Conservation (phyloP, 2,797 vertebrate species). For the Liasis olivaceus region DNA sequence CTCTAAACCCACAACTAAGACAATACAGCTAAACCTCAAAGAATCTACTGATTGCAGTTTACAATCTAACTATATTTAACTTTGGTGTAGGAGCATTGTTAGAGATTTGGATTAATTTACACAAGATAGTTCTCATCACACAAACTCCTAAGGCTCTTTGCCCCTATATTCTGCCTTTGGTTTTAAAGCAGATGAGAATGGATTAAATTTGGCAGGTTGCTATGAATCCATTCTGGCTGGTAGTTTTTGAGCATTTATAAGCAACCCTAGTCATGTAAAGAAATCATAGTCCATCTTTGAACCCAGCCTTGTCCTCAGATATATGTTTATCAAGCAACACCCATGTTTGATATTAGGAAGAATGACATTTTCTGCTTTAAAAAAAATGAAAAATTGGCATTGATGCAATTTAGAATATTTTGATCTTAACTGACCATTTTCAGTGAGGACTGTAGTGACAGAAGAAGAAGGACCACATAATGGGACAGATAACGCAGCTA, state of each 20-base stretch:
- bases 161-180: neutral
- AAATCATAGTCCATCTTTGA: neutral
- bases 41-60: neutral
- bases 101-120: neutral
- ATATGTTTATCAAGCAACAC: neutral
- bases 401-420: neutral
- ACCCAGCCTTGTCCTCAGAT: neutral
- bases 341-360: neutral
- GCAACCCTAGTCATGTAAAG: neutral
- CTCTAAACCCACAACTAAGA: neutral
- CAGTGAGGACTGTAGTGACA: neutral
- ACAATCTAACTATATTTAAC: neutral
- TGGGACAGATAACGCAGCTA: neutral
- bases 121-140: neutral
- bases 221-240: neutral
- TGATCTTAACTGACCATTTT: neutral
- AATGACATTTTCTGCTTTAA: neutral
- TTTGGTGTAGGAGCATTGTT: neutral
- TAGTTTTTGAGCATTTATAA: neutral
- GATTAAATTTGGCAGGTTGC: neutral
- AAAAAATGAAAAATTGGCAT: neutral
- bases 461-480: neutral
- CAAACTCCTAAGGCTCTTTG: too few relatives aligned
- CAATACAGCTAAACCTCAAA: neutral
- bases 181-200: neutral